A percentile compares a stretch with the other conserved stretches of the same genome.
Conservation (phyloP, 2,888 invertebrate species). For the Eudemis profundana region DNA sequence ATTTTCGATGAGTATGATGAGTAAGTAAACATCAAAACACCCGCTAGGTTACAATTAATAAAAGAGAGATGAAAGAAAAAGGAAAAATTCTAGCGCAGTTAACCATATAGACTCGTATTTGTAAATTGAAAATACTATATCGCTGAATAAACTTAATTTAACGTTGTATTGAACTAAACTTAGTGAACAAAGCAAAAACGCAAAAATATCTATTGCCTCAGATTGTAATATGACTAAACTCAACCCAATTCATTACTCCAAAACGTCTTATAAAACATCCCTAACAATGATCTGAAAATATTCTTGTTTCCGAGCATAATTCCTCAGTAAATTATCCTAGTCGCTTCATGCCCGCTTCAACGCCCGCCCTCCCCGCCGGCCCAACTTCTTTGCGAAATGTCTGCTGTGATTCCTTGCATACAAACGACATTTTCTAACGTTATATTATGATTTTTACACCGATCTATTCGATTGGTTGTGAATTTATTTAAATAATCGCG, state of each 20-base stretch:
- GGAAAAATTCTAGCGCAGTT: too few relatives aligned
- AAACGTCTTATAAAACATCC: conserved; percentile 33
- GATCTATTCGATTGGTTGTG: conserved; percentile 71
- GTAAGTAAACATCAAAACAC: too few relatives aligned
- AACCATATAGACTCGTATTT: too few relatives aligned
- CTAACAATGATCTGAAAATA: conserved; percentile 40
- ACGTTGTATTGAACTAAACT: too few relatives aligned
- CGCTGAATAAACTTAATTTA: too few relatives aligned
- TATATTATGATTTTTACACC: conserved; percentile 80
- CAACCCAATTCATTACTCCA: conserved; percentile 25
- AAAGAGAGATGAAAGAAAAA: too few relatives aligned
- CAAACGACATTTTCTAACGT: conserved; percentile 80
- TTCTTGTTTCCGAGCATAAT: conserved; percentile 71
- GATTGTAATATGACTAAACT: not conserved
- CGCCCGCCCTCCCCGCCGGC: conserved; percentile 59
- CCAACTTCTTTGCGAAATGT: conserved; percentile 82
- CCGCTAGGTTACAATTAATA: too few relatives aligned
- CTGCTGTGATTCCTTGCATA: conserved; percentile 85
- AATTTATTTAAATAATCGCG: conserved; percentile 47
- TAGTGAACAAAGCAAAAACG: too few relatives aligned
- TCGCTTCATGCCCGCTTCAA: conserved; percentile 75
- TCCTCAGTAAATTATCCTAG: conserved; percentile 78
- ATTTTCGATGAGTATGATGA: too few relatives aligned
- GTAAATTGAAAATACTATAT: too few relatives aligned
- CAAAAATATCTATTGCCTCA: not conserved